Evolutionary conservation across 2,113 vertebrate species (phyloP).

Genomic region (Sinosuthora webbiana): DNA sequence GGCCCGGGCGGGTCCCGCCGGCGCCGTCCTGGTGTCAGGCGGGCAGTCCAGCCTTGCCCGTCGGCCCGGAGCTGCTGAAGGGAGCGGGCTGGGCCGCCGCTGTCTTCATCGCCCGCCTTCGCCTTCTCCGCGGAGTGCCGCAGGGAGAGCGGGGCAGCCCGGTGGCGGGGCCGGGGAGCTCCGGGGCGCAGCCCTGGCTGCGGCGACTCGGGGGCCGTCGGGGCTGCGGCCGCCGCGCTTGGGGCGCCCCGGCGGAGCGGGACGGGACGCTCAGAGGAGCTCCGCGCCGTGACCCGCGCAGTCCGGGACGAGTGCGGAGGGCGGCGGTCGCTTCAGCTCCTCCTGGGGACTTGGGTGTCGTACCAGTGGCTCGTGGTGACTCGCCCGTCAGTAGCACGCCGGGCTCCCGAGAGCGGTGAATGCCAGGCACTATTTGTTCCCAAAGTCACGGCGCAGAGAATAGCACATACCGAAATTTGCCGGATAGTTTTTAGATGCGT

Average conservation of each 20-base stretch:
- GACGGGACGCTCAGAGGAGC: not conserved
- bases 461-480: not conserved
- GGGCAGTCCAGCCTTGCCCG: rapidly evolving
- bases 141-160: not conserved
- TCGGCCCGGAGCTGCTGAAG: not conserved
- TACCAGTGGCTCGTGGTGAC: not conserved
- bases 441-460: not conserved
- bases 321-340: not conserved
- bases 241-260: not conserved
- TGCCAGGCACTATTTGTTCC: not conserved
- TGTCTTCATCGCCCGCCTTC: not conserved
- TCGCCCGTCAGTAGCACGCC: not conserved
- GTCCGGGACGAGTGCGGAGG: not conserved
- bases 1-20: not conserved
- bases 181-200: not conserved
- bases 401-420: not conserved
- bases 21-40: no score
- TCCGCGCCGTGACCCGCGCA: not conserved
- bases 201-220: not conserved
- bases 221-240: not conserved
- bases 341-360: not conserved
- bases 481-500: not conserved
- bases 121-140: not conserved
- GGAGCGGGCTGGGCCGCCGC: not conserved
- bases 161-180: not conserved